A percentile compares a stretch with the other conserved stretches of the same genome.
phyloP scores from a whole-genome alignment of 2,797 vertebrate species.

The Psittacula derbiana region DNA sequence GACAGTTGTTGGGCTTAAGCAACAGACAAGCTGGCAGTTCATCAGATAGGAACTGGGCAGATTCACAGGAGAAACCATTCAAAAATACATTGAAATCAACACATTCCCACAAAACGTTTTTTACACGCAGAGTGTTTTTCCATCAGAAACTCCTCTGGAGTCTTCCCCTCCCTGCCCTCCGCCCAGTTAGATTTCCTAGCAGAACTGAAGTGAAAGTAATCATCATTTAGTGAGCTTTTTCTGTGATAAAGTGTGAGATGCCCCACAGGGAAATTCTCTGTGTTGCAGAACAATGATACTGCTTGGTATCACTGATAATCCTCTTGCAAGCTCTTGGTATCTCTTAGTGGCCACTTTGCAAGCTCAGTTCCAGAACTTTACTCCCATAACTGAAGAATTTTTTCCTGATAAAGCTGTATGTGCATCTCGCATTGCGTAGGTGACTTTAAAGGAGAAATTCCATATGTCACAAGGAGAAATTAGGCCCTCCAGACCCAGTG shows the following conservation, averaged over 20 bases:
- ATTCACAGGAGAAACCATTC: not conserved
- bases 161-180: not conserved
- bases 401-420: not conserved
- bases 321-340: not conserved
- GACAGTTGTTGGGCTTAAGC: slow-evolving; percentile 19
- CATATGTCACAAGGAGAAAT: not conserved
- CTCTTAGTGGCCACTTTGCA: not conserved
- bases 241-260: slow-evolving; percentile 8
- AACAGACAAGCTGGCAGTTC: not conserved
- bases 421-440: not conserved
- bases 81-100: slow-evolving; percentile 13
- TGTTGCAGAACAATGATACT: slow-evolving; percentile 12
- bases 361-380: not conserved
- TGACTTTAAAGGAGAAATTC: not conserved
- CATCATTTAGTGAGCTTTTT: not conserved
- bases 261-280: slow-evolving; percentile 11
- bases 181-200: not conserved
- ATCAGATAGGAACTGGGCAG: slow-evolving; percentile 16
- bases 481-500: not conserved
- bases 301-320: not conserved
- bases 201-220: slow-evolving; percentile 27
- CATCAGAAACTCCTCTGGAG: slow-evolving; percentile 6
- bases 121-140: slow-evolving; percentile 16
- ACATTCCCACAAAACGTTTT: slow-evolving; percentile 14
- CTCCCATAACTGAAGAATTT: not conserved